phyloP scores from a whole-genome alignment of 2,797 vertebrate genomes.

The Epinephelus awoara region DNA sequence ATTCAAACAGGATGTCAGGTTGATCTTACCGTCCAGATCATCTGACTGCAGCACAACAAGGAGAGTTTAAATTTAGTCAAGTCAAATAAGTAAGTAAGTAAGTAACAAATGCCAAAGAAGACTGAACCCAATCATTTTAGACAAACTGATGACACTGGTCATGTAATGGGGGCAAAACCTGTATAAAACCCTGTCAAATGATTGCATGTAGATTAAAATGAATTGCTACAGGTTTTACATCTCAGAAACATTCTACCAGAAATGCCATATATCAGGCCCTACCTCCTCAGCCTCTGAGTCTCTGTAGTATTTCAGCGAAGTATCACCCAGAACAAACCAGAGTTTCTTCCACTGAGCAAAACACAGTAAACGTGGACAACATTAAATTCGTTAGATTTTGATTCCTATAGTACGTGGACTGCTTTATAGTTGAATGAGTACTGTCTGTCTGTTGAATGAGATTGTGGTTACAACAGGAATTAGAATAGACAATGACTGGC shows the following conservation, averaged over 20 bases:
- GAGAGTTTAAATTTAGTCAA: slow-evolving; percentile 4
- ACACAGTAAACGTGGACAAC: slow-evolving; percentile 23
- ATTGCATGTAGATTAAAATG: neutral
- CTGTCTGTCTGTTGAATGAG: neutral
- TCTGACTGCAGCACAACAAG: slow-evolving; percentile 87
- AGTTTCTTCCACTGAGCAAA: slow-evolving; percentile 94
- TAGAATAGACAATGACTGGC: neutral
- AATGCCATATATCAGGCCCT: slow-evolving; percentile 48
- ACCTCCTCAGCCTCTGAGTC: slow-evolving; percentile 95
- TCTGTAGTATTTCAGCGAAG: slow-evolving; percentile 93
- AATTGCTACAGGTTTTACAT: neutral
- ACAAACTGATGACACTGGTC: neutral
- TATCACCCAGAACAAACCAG: slow-evolving; percentile 94
- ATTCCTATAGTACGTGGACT: neutral
- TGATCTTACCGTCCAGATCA: slow-evolving; percentile 92
- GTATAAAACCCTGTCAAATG: neutral
- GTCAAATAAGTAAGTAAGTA: neutral
- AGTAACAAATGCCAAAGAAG: neutral
- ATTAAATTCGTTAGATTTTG: neutral
- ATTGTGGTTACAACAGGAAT: slow-evolving; percentile 21
- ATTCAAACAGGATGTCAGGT: slow-evolving; percentile 88
- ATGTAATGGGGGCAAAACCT: neutral
- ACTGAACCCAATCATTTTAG: neutral
- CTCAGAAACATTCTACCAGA: neutral
- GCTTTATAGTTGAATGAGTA: neutral